A percentile compares a stretch with the other conserved stretches of the same genome.
Conservation (phyloP, 2,797 vertebrate genomes). For the Neosilurus hyrtlii region DNA sequence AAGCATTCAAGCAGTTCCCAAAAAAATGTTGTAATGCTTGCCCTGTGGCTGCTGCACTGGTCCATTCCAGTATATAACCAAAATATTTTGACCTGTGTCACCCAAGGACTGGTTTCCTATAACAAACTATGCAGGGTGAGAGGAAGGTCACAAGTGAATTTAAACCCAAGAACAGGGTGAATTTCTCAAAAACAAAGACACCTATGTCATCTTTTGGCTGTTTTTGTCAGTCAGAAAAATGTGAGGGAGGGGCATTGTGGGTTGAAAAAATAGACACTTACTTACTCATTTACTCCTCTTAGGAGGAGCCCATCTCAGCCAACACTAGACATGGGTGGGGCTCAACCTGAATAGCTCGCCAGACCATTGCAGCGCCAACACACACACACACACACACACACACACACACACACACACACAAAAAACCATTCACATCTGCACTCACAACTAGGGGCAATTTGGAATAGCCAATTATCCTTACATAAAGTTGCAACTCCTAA, state of each 20-base stretch:
- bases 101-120: conserved; percentile 2
- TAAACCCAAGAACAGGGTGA: conserved; percentile 25
- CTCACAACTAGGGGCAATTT: too few species aligned
- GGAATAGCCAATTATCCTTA: too few species aligned
- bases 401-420: too few species aligned
- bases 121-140: conserved; percentile 11
- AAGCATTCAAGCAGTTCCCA: background rate
- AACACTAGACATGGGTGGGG: too few species aligned
- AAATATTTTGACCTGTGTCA: conserved; percentile 1
- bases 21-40: background rate
- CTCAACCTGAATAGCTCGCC: too few species aligned
- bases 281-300: too few species aligned
- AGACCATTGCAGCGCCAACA: too few species aligned
- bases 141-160: conserved; percentile 11
- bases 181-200: conserved; percentile 13
- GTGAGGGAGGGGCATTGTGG: background rate
- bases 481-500: background rate
- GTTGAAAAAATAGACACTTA: background rate
- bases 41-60: background rate
- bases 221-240: conserved; percentile 16
- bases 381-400: too few species aligned
- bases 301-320: too few species aligned
- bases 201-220: conserved; percentile 38
- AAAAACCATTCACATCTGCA: too few species aligned
- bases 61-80: conserved; percentile 11